A percentile compares a stretch with the other conserved stretches of the same genome.
phyloP scores from a whole-genome alignment of 2,797 vertebrate genomes.

The Melopsittacus undulatus region DNA sequence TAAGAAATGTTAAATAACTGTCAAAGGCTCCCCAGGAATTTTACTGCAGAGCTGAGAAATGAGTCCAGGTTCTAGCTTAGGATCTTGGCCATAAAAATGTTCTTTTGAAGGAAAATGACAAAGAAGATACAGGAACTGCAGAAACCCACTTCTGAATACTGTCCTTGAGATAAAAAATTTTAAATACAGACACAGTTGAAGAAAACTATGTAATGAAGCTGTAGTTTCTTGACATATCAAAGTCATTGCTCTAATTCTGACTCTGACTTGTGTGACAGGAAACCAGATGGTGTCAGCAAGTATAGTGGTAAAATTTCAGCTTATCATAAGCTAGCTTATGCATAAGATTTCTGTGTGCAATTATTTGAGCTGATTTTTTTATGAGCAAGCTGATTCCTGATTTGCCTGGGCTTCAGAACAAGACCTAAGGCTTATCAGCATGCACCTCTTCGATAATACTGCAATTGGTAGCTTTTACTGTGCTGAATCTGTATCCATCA shows the following conservation, averaged over 20 bases:
- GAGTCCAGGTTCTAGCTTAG: background rate
- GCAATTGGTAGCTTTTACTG: background rate
- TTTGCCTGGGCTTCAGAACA: background rate
- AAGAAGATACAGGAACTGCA: background rate
- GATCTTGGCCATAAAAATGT: background rate
- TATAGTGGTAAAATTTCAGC: background rate
- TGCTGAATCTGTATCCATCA: background rate
- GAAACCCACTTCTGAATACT: background rate
- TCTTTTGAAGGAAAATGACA: background rate
- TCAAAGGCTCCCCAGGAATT: background rate
- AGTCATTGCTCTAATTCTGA: background rate
- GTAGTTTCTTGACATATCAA: background rate
- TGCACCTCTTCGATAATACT: background rate
- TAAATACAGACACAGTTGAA: background rate
- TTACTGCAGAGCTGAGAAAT: background rate
- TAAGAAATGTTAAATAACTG: background rate
- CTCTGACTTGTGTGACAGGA: background rate
- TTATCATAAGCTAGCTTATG: background rate
- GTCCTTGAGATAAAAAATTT: background rate
- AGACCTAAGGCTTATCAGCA: background rate
- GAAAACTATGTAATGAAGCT: background rate
- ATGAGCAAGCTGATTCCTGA: background rate
- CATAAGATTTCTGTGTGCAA: accelerated
- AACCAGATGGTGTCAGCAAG: background rate
- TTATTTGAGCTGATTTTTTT: background rate